Evolutionary conservation across 2,888 invertebrate genomes (phyloP), one percentile per base, ranked within the genome.

Genomic region (Folsomia manolachei): DNA sequence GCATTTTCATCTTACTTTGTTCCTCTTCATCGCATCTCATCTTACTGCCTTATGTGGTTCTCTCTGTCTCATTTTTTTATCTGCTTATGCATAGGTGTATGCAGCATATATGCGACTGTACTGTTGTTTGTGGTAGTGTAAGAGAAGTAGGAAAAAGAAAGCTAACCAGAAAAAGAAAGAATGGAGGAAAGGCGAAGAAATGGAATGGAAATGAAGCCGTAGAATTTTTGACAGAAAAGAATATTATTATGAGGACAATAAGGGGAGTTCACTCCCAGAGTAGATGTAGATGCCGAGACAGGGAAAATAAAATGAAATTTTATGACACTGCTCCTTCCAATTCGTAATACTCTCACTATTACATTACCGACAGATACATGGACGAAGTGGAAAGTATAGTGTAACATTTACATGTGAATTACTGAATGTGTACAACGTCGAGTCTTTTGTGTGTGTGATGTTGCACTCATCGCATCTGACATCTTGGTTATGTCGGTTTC

Each of bases 141-240:
- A 39, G 39, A 39, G 7, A 39, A 39, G 39, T n/a, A n/a, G n/a
- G n/a, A n/a, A n/a, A n/a, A n/a, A n/a, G n/a, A n/a, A n/a, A n/a
- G n/a, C n/a, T n/a, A n/a, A n/a, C n/a, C n/a, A n/a, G n/a, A 51
- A 11, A 9, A 51, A 51, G 51, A 60, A 26, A 62, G 64, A 27
- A 25, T 19, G 64, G 64, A 21, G 27, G 63, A 23, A n/a, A 60
- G 19, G 60, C 24, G 67, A 71, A 74, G 76, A 75, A 76, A 76
- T 76, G 75, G 75, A 75, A 77, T 77, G 77, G 73, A 77, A 77
- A 77, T 77, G 75, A 75, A 77, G 76, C 73, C 76, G 74, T 76
- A 74, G 72, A 72, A 72, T 69, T 69, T 72, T 72, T 72, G 72
- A 72, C 71, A 73, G 74, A 74, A 64, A 71, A 71, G 72, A 73